These are phyloP conservation scores for Masticophis lateralis DNA, from an alignment of 2,797 vertebrate species.

Conservation along the genomic window DNA sequence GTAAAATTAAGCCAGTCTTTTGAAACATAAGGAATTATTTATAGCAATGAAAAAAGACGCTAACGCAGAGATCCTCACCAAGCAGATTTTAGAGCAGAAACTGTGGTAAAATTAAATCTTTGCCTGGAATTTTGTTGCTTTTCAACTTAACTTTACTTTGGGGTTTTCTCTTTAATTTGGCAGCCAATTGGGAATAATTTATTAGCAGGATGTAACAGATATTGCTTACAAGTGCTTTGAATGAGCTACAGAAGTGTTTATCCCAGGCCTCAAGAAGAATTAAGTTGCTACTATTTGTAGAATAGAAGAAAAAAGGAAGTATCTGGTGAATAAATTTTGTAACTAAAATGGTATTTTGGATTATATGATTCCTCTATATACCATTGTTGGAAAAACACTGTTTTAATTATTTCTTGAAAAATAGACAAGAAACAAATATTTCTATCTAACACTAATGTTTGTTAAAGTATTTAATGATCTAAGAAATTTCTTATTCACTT, in stretches of 20 bases:
- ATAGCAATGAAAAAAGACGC: background rate
- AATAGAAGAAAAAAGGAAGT: background rate
- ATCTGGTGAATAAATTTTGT: background rate
- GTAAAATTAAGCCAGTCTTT: background rate
- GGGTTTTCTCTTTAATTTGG: background rate
- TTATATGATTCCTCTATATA: background rate
- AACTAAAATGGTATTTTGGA: background rate
- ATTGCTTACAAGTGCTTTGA: background rate
- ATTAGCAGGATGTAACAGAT: background rate
- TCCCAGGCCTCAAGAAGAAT: background rate
- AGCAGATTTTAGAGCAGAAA: background rate
- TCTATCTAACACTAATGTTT: background rate
- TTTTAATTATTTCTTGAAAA: background rate
- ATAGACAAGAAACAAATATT: background rate
- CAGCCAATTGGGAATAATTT: background rate
- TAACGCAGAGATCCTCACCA: background rate
- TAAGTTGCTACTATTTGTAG: background rate
- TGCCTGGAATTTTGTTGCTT: background rate
- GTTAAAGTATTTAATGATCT: background rate
- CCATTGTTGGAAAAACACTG: background rate
- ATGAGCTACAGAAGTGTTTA: background rate
- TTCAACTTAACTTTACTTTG: background rate
- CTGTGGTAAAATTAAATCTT: background rate
- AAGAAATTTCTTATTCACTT: background rate
- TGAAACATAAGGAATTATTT: background rate